A percentile compares a stretch with the other conserved stretches of the same genome.
Evolutionary conservation across 2,888 invertebrate species (phyloP).

Genomic region (Hololepta plana): DNA sequence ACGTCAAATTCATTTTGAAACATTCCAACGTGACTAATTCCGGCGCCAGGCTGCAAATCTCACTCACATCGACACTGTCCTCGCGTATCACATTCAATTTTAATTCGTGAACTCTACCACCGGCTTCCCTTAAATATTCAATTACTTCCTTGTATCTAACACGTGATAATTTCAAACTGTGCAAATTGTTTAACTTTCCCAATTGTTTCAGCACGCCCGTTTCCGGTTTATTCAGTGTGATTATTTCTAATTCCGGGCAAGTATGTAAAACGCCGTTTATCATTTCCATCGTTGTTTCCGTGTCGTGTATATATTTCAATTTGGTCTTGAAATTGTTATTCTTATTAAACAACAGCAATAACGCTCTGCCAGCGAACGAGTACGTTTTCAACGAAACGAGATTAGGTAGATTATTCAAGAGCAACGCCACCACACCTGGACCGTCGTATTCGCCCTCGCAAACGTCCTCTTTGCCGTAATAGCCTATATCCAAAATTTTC

Average conservation of each 20-base stretch:
- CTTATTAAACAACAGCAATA: slow-evolving; percentile 37
- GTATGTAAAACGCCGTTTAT: slow-evolving; percentile 39
- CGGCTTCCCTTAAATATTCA: slow-evolving; percentile 33
- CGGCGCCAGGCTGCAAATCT: slow-evolving; percentile 21
- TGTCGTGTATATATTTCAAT: slow-evolving; percentile 47
- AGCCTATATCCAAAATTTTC: slow-evolving; percentile 46
- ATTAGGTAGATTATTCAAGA: slow-evolving; percentile 44
- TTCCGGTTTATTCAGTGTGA: slow-evolving; percentile 45
- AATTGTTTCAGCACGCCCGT: slow-evolving; percentile 31
- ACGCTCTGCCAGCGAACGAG: slow-evolving; percentile 45
- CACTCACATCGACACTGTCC: slow-evolving; percentile 17
- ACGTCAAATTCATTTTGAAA: slow-evolving; percentile 43
- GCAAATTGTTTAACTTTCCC: slow-evolving; percentile 30
- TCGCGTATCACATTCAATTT: slow-evolving; percentile 19
- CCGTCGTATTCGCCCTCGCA: slow-evolving; percentile 27
- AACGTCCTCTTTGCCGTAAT: slow-evolving; percentile 49
- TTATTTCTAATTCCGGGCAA: slow-evolving; percentile 43
- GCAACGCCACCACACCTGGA: slow-evolving; percentile 30
- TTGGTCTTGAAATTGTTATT: slow-evolving; percentile 40
- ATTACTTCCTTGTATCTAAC: slow-evolving; percentile 40
- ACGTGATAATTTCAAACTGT: slow-evolving; percentile 41
- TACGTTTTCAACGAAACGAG: slow-evolving; percentile 46
- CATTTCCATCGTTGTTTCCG: slow-evolving; percentile 37
- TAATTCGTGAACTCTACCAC: slow-evolving; percentile 16
- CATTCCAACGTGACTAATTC: slow-evolving; percentile 43